Evolutionary conservation across 2,797 vertebrate genomes (phyloP).

Genomic region (Thripadectes ignobilis): DNA sequence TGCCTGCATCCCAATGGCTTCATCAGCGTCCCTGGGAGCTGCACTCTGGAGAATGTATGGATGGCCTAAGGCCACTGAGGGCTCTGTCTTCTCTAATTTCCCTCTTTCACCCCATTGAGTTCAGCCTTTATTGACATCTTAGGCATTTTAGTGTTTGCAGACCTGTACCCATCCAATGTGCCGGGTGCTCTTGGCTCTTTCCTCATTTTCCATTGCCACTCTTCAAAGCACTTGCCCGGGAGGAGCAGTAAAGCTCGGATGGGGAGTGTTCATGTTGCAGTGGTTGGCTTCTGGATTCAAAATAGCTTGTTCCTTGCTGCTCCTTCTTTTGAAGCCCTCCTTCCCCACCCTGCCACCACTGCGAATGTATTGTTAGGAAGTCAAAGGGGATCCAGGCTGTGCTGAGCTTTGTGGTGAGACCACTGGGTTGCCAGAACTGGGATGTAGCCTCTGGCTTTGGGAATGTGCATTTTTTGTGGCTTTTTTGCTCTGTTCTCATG

Average conservation of each 20-base stretch:
- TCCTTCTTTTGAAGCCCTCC: conserved; percentile 29
- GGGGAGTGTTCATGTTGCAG: not conserved
- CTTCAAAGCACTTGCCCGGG: not conserved
- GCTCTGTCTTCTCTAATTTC: not conserved
- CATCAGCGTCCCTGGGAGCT: not conserved
- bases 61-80: accelerated
- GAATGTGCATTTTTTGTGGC: conserved; percentile 44
- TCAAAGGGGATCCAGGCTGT: not conserved
- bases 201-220: not conserved
- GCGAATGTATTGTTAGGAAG: conserved; percentile 38
- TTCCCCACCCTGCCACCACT: conserved; percentile 8
- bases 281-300: not conserved
- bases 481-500: conserved; percentile 20
- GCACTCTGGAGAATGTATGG: not conserved
- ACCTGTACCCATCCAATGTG: accelerated
- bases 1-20: not conserved
- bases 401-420: conserved; percentile 34
- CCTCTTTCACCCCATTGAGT: not conserved
- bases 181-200: not conserved
- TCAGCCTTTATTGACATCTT: not conserved
- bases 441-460: conserved; percentile 21
- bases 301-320: conserved; percentile 14
- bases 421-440: not conserved
- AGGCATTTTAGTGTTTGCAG: not conserved
- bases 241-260: not conserved